These are phyloP conservation scores for Electrona antarctica DNA, from an alignment of 2,113 vertebrate genomes.

Conservation along the genomic window DNA sequence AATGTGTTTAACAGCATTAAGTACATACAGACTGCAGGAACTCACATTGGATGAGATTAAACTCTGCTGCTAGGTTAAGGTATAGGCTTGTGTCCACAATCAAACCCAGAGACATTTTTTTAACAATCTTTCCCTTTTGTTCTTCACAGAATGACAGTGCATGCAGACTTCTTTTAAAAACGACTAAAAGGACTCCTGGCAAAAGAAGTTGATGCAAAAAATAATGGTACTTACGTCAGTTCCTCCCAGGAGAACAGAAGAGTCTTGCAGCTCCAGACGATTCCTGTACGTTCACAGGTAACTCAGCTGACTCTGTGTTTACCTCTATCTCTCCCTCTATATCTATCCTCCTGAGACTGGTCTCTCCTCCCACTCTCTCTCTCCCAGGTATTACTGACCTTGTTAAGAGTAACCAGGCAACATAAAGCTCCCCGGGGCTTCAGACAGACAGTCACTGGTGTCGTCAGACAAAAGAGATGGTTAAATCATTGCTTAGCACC, in stretches of 20 bases:
- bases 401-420: constrained; percentile 56
- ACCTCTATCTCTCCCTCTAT: constrained; percentile 14
- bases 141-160: no score
- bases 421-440: constrained; percentile 35
- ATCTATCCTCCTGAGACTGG: not conserved
- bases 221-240: not conserved
- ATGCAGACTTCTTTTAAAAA: no score
- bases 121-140: no score
- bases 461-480: constrained; percentile 19
- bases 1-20: no score
- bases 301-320: constrained; percentile 19
- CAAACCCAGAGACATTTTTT: no score
- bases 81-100: no score
- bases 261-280: not conserved
- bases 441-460: not conserved
- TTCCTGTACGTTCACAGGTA: not conserved
- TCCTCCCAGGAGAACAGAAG: not conserved
- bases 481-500: constrained; percentile 18
- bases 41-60: no score
- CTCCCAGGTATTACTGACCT: constrained; percentile 34
- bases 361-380: not conserved
- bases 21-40: no score
- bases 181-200: not conserved
- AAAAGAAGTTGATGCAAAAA: not conserved
- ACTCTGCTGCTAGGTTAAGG: no score